phyloP scores from a whole-genome alignment of 2,113 vertebrate genomes.

The Herpetotheres cachinnans region DNA sequence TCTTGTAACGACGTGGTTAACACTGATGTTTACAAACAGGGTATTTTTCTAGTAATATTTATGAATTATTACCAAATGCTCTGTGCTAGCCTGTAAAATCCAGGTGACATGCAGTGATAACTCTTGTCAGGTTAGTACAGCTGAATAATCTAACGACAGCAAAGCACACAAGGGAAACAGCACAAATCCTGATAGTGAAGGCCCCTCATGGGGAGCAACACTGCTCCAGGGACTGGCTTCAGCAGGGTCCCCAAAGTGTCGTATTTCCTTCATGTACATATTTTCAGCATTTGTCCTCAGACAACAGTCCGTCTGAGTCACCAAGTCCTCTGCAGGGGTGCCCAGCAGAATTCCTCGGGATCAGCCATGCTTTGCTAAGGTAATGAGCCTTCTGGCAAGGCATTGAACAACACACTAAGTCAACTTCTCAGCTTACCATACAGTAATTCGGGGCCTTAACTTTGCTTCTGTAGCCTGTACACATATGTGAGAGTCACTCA shows the following conservation, averaged over 20 bases:
- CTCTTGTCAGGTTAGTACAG: not conserved
- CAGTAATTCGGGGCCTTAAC: not conserved
- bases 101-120: not conserved
- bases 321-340: not conserved
- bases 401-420: not conserved
- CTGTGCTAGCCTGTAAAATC: not conserved
- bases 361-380: not conserved
- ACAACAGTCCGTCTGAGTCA: not conserved
- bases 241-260: not conserved
- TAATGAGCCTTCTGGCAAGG: not conserved
- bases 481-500: not conserved
- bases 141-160: not conserved
- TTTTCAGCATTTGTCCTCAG: not conserved
- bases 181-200: not conserved
- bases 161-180: not conserved
- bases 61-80: not conserved
- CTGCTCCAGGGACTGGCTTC: not conserved
- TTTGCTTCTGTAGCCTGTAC: not conserved
- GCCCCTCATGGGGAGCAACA: not conserved
- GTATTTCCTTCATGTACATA: accelerated
- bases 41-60: not conserved
- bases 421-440: not conserved
- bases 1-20: not conserved
- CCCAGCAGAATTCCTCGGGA: not conserved
- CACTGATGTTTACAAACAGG: not conserved